These are phyloP conservation scores for Antidorcas marsupialis DNA, from an alignment of 2,113 vertebrate genomes.

Conservation along the genomic window DNA sequence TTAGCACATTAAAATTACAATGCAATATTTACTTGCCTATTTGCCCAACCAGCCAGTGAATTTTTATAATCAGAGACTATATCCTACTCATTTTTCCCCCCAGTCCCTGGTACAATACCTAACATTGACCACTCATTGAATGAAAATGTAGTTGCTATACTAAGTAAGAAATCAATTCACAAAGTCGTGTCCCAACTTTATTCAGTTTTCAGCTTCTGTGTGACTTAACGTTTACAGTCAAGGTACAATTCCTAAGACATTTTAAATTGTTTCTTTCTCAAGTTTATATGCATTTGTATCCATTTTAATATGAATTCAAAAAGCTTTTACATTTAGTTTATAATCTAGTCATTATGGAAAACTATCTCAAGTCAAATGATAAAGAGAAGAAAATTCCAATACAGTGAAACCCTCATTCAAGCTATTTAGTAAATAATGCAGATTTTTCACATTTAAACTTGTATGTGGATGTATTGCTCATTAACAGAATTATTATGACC, in stretches of 20 bases:
- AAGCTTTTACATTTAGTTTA: neutral
- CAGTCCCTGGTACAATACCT: neutral
- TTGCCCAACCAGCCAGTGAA: neutral
- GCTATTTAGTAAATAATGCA: neutral
- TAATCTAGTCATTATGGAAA: neutral
- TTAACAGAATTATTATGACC: conserved; percentile 28
- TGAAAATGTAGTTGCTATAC: neutral
- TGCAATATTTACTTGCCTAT: neutral
- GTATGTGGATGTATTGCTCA: neutral
- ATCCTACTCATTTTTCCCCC: neutral
- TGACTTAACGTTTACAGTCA: conserved; percentile 14
- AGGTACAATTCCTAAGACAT: neutral
- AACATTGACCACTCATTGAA: conserved; percentile 32
- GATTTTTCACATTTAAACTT: conserved; percentile 1
- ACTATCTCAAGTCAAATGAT: conserved; percentile 8
- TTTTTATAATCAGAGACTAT: neutral
- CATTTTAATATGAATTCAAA: conserved; percentile 21
- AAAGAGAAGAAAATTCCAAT: conserved; percentile 20
- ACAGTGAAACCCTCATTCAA: neutral
- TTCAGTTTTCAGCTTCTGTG: conserved; percentile 13
- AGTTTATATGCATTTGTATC: neutral
- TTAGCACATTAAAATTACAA: neutral
- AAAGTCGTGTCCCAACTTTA: neutral
- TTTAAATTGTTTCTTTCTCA: conserved; percentile 30
- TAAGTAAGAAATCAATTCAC: conserved; percentile 25